Evolutionary conservation across 2,113 vertebrate genomes (phyloP).

Genomic region (Chitala chitala): DNA sequence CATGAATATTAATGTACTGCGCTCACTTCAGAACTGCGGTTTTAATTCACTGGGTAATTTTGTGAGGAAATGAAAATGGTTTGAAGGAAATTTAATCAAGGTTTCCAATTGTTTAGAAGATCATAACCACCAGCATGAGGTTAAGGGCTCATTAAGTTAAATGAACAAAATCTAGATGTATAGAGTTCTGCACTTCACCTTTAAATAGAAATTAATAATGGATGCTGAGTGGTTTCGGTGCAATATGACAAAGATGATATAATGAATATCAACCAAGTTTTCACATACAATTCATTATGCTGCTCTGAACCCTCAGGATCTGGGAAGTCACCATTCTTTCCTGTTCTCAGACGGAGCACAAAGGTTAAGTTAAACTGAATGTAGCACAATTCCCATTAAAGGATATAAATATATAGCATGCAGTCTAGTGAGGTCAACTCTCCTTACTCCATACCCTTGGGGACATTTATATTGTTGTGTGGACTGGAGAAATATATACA

Average conservation of each 20-base stretch:
- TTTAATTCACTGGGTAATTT: slow-evolving; percentile 3
- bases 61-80: slow-evolving; percentile 8
- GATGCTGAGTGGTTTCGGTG: neutral
- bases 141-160: slow-evolving; percentile 2
- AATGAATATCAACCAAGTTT: neutral
- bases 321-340: neutral
- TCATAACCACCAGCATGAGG: neutral
- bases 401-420: neutral
- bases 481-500: no score
- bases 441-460: neutral
- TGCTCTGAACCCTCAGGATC: neutral
- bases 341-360: neutral
- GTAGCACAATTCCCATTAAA: neutral
- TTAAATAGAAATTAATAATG: slow-evolving; percentile 6
- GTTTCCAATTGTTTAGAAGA: neutral
- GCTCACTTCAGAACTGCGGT: neutral
- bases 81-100: slow-evolving; percentile 16
- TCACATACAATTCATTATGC: neutral
- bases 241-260: slow-evolving; percentile 8
- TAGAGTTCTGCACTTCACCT: neutral
- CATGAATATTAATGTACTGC: slow-evolving; percentile 15
- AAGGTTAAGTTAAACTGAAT: slow-evolving; percentile 8
- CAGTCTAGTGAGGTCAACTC: neutral
- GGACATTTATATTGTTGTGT: no score
- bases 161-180: neutral